A percentile compares a stretch with the other conserved stretches of the same genome.
Evolutionary conservation across 2,113 vertebrate species (phyloP).

Genomic region (Tringa solitaria): DNA sequence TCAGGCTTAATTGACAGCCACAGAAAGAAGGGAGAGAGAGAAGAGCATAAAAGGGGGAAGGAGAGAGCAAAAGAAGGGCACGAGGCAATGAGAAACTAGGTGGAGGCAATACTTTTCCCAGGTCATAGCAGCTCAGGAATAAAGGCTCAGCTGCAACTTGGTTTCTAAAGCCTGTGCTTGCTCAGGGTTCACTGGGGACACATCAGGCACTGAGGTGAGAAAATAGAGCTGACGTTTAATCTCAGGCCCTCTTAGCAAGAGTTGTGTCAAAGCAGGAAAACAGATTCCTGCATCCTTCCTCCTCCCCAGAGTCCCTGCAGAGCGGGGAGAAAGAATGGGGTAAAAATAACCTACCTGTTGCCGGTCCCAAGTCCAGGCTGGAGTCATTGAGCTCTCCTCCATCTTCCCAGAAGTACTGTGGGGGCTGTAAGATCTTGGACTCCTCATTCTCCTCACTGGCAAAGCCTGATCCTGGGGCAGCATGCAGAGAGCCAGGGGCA

Average conservation of each 20-base stretch:
- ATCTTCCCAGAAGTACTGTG: slow-evolving; percentile 81
- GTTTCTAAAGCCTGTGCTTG: slow-evolving; percentile 33
- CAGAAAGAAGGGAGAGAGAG: neutral
- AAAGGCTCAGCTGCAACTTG: slow-evolving; percentile 10
- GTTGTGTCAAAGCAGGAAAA: neutral
- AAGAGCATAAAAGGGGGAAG: neutral
- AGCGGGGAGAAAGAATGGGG: neutral
- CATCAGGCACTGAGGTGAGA: slow-evolving; percentile 51
- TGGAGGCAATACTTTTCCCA: neutral
- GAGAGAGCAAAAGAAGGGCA: neutral
- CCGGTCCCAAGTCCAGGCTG: slow-evolving; percentile 72
- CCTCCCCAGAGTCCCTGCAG: neutral
- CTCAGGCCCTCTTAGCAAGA: slow-evolving; percentile 26
- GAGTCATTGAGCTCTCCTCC: slow-evolving; percentile 74
- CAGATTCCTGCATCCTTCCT: neutral
- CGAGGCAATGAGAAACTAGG: neutral
- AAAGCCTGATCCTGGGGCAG: slow-evolving; percentile 86
- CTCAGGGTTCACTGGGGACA: slow-evolving; percentile 44
- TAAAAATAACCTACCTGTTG: slow-evolving; percentile 72
- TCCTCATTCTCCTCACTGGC: slow-evolving; percentile 87
- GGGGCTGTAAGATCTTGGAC: slow-evolving; percentile 74
- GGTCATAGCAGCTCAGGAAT: slow-evolving; percentile 10
- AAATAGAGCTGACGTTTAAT: slow-evolving; percentile 56
- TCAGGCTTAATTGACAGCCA: neutral
- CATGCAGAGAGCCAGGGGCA: slow-evolving; percentile 51